Base-by-base conservation (phyloP, 2,888 invertebrate species). In the Apodemia duryi region DNA sequence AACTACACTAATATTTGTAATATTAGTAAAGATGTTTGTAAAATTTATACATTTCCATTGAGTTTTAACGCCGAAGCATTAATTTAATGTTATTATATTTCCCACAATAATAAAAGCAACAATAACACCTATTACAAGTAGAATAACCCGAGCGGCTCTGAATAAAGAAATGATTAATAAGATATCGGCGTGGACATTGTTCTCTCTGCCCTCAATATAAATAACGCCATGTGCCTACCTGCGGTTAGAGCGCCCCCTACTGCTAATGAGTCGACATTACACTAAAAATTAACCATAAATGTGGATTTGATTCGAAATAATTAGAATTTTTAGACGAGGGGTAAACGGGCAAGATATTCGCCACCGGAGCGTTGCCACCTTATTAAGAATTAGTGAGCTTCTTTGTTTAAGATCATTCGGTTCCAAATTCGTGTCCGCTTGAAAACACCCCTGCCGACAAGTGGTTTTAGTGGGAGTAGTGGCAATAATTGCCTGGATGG, bases 101-200 rank as follows among this genome's bases (percentile, higher is more conserved):
- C 9, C 28, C n/a, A 52, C 54, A 54, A 54, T 29, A 32, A 54
- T 29, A 54, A 54, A 54, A 54, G 28, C 29, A 54, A 54, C 54
- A 28, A 54, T 29, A 54, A 21, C 3, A 54, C 11, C 29, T 38
- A 63, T 61, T 35, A 61, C 54, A 49, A 51, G 65, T 73, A 75
- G 80, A 82, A 81, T 76, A 73, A 73, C 75, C 79, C 77, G 65
- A 73, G 72, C 82, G 84, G 84, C 75, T 69, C 69, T 62, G 72
- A 66, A 72, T 81, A 84, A 85, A 84, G 82, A 77, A 75, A 83
- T 86, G 86, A 88, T 88, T 88, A 87, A 88, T 86, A 82, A 77
- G 79, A 77, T 74, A 76, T 79, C 76, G 75, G 70, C 71, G 71
- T 76, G 75, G 76, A 81, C 78, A 86, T 86, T 86, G 84, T 88